Conservation (phyloP, 2,888 invertebrate species). For the Leucozona laternaria region DNA sequence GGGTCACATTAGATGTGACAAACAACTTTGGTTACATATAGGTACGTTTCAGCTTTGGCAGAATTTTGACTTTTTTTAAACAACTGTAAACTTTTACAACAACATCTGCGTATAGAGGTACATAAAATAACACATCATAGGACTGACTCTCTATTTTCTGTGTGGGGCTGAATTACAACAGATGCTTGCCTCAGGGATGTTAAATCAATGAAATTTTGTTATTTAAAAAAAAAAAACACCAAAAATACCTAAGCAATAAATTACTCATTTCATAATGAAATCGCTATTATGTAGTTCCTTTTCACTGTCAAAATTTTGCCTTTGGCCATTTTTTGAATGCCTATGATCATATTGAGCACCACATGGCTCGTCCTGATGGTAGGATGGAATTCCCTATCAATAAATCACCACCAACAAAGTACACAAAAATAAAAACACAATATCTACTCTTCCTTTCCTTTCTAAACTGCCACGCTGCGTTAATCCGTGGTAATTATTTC, state of each 20-base stretch:
- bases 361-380: slow-evolving; percentile 38
- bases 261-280: slow-evolving; percentile 47
- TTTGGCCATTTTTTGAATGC: slow-evolving; percentile 16
- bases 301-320: slow-evolving; percentile 16
- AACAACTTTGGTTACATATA: no score
- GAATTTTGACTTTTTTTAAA: no score
- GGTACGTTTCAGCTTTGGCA: no score
- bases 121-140: no score
- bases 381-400: slow-evolving; percentile 33
- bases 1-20: no score
- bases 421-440: slow-evolving; percentile 20
- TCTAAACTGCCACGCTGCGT: not conserved
- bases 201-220: no score
- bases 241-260: not conserved
- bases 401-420: slow-evolving; percentile 44
- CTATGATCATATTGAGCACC: slow-evolving; percentile 13
- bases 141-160: no score
- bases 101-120: no score
- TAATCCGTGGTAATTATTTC: slow-evolving; percentile 64
- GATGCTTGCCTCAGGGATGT: no score
- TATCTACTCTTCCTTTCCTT: not conserved
- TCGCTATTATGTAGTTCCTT: slow-evolving; percentile 30
- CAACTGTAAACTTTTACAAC: no score
- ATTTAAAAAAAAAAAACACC: no score
- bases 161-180: no score